Evolutionary conservation across 1,140 invertebrate species (phyloP), one percentile per base, ranked within the genome.

Genomic region (Ceratina australensis): DNA sequence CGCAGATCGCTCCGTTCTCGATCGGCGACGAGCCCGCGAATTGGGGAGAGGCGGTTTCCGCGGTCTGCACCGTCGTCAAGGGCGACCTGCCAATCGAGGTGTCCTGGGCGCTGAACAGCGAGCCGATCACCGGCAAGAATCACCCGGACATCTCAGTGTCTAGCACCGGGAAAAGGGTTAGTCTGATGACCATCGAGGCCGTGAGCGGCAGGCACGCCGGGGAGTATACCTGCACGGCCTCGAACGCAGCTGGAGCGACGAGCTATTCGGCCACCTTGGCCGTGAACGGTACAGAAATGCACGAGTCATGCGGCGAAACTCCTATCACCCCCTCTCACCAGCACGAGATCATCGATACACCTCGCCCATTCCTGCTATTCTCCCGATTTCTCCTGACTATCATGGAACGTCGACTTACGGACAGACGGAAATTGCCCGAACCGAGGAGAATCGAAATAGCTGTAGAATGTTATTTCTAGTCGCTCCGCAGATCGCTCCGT

Each of bases 151-250:
- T 89, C 60, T 80, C 82, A 50, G 80, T 89, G 75, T 65, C 71
- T 28, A 89, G 81, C 65, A 86, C 61, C 83, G 95, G 96, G 64
- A 94, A 95, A 79, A 94, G 95, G 87, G 95, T 95, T 74, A 95
- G 94, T 72, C 92, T 97, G 84, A 91, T 98, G 74, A 95, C 94
- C 42, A 97, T 98, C 74, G 94, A 96, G 76, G 94, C 95, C 16
- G 95, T 95, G 71, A 95, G 94, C 82, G 95, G 95, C 64, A 93
- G 94, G 86, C 95, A 97, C 91, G 94, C 94, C 56, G 96, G 96
- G 64, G 95, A 96, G 89, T 97, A 97, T 90, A 95, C 96, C 64
- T 97, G 97, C 93, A 93, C 93, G 63, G 96, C 95, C 82, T 93
- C 93, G 66, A 97, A 97, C 90, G 91, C 90, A 28, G 95, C 95